Conservation (phyloP, 2,888 invertebrate species). For the Carpatolechia fugitivella region DNA sequence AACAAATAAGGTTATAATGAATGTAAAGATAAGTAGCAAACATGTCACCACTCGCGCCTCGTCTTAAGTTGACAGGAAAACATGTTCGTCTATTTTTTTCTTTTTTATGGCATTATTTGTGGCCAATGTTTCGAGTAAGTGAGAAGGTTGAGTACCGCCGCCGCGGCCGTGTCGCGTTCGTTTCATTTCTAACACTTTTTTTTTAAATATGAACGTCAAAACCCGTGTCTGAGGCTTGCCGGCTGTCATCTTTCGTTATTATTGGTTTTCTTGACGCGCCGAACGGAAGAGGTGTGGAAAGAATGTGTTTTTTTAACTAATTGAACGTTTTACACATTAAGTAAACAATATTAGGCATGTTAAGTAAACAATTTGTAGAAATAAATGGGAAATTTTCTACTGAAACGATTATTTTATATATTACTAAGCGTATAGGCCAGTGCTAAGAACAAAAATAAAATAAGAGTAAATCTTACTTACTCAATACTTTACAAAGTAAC, state of each 20-base stretch:
- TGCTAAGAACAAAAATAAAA: no score
- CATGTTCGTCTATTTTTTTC: not conserved
- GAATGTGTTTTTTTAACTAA: not conserved
- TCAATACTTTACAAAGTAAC: no score
- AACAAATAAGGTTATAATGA: not conserved
- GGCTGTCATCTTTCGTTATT: not conserved
- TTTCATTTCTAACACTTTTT: not conserved
- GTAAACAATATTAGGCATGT: no score
- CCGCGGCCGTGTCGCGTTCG: not conserved
- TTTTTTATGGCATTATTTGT: not conserved
- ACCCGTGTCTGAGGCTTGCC: not conserved
- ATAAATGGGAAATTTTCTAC: no score
- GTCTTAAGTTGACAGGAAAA: not conserved
- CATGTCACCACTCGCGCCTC: not conserved
- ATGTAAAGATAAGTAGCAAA: not conserved
- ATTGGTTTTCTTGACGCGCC: not conserved
- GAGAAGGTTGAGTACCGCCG: not conserved
- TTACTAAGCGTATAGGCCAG: no score
- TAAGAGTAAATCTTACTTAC: no score
- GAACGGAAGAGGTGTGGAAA: not conserved
- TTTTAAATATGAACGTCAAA: not conserved
- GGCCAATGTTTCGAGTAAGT: constrained; percentile 6
- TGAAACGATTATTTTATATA: no score
- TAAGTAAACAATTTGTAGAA: no score
- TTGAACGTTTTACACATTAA: no score